A percentile compares a stretch with the other conserved stretches of the same genome.
These are phyloP conservation scores for Meleagris gallopavo DNA, from an alignment of 2,113 vertebrate genomes.

Conservation along the genomic window DNA sequence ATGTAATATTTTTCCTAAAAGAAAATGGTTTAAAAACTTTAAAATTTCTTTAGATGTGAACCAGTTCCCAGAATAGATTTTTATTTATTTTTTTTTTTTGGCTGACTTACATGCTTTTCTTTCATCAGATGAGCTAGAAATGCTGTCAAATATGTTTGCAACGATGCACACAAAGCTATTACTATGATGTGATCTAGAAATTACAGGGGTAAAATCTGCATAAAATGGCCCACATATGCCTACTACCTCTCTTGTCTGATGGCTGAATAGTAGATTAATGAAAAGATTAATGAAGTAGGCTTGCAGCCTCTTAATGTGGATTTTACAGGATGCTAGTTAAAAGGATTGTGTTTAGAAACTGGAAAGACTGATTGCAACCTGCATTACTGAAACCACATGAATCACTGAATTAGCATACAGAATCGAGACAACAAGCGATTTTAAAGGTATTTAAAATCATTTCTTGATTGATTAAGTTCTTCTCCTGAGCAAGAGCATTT, in stretches of 20 bases:
- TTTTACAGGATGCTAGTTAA: slow-evolving; percentile 62
- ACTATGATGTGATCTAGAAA: background rate
- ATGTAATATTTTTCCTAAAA: background rate
- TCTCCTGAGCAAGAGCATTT: slow-evolving; percentile 45
- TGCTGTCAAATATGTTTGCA: background rate
- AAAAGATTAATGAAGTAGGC: slow-evolving; percentile 58
- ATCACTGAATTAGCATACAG: slow-evolving; percentile 63
- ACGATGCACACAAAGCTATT: background rate
- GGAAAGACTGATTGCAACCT: slow-evolving; percentile 66
- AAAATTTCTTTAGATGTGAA: background rate
- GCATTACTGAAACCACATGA: slow-evolving; percentile 39
- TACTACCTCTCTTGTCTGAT: slow-evolving; percentile 3
- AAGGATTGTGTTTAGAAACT: slow-evolving; percentile 57
- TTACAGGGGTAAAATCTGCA: background rate
- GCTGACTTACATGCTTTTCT: background rate
- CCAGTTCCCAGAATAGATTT: background rate
- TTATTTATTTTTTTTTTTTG: too few relatives aligned
- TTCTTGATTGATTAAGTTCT: slow-evolving; percentile 71
- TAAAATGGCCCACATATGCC: background rate
- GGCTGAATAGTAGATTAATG: slow-evolving; percentile 42
- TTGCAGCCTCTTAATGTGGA: slow-evolving; percentile 51
- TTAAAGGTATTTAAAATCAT: slow-evolving; percentile 68
- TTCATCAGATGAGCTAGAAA: background rate
- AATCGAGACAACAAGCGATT: slow-evolving; percentile 56
- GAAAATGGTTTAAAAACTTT: slow-evolving; percentile 25